These are phyloP conservation scores for Liparis tanakae DNA, from an alignment of 2,797 vertebrate genomes.

Conservation along the genomic window DNA sequence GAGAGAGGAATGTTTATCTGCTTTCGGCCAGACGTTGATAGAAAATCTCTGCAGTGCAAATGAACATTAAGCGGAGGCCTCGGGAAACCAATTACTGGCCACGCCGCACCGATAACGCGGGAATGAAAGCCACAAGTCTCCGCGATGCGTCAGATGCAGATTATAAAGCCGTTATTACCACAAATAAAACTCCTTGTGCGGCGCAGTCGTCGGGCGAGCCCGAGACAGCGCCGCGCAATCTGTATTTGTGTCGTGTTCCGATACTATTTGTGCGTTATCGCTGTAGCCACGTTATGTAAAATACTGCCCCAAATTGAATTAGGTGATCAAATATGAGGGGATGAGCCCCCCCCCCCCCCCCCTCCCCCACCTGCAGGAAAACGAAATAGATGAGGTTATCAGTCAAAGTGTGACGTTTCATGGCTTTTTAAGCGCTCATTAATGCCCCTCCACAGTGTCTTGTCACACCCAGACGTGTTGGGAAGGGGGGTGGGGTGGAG, in stretches of 20 bases:
- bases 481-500: conserved; percentile 45
- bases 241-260: conserved; percentile 28
- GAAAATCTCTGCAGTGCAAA: conserved; percentile 44
- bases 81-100: conserved; percentile 49
- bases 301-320: conserved; percentile 38
- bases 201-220: conserved; percentile 30
- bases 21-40: conserved; percentile 28
- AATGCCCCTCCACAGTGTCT: conserved; percentile 63
- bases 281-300: conserved; percentile 8
- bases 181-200: conserved; percentile 38
- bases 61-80: conserved; percentile 24
- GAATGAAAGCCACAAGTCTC: conserved; percentile 51
- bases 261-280: conserved; percentile 35
- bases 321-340: conserved; percentile 38
- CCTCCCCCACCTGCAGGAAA: conserved; percentile 9
- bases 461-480: conserved; percentile 58
- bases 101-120: conserved; percentile 35
- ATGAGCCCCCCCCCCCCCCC: too few species aligned
- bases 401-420: conserved; percentile 69
- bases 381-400: conserved; percentile 59
- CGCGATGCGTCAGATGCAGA: conserved; percentile 48
- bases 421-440: conserved; percentile 72
- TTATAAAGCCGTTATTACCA: conserved; percentile 50
- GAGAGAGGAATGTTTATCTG: conserved; percentile 16
- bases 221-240: conserved; percentile 24